Conservation (phyloP, 2,797 vertebrate genomes). For the Cuculus canorus region DNA sequence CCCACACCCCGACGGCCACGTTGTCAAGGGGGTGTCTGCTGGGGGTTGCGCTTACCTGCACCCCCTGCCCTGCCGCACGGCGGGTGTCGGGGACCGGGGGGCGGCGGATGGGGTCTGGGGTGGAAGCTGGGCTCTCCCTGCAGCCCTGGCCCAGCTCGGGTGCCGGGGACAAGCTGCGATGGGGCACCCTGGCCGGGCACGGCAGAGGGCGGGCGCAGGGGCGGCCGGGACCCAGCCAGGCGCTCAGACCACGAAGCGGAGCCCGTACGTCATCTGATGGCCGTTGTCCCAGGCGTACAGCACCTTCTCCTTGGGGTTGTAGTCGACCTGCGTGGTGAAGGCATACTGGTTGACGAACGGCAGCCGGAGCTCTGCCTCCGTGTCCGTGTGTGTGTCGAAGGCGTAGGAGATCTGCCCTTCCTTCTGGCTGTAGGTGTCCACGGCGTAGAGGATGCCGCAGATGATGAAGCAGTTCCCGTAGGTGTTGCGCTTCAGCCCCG, state of each 20-base stretch:
- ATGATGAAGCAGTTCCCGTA: conserved; percentile 98
- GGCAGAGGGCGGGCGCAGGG: neutral
- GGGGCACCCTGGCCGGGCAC: accelerated
- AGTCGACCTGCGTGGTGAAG: conserved; percentile 96
- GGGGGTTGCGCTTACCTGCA: neutral
- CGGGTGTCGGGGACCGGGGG: neutral
- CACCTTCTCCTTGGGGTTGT: conserved; percentile 95
- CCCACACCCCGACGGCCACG: neutral
- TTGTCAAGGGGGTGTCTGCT: neutral
- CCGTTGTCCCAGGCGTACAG: conserved; percentile 98
- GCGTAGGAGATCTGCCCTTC: conserved; percentile 93
- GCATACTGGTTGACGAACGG: conserved; percentile 90
- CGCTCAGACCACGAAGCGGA: conserved; percentile 88
- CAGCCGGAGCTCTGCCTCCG: conserved; percentile 87
- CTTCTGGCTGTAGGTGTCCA: conserved; percentile 89
- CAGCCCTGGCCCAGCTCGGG: neutral
- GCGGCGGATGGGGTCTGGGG: neutral
- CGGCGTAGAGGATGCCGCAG: conserved; percentile 93
- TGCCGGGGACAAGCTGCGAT: neutral
- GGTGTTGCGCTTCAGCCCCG: conserved; percentile 87
- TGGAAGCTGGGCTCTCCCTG: neutral
- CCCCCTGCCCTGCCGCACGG: neutral
- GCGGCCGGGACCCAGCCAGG: neutral
- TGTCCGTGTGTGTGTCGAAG: conserved; percentile 95
- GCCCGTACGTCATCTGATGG: conserved; percentile 90